Evolutionary conservation across 2,797 vertebrate species (phyloP).

Genomic region (Bradypodion ventrale): DNA sequence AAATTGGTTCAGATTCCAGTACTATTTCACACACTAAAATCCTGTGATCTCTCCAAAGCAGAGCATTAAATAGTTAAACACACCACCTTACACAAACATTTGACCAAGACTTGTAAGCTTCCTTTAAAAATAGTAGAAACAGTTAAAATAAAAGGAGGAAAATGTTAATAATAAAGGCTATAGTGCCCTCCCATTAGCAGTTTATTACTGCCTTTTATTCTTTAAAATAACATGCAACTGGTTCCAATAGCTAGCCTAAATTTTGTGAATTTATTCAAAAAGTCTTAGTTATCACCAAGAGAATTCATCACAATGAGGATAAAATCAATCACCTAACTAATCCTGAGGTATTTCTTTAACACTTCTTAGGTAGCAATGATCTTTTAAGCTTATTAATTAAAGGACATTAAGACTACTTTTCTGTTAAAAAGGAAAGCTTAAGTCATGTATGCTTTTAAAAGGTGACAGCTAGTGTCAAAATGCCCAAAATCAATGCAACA

Average conservation of each 20-base stretch:
- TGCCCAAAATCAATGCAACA: slow-evolving; percentile 47
- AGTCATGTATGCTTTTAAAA: slow-evolving; percentile 72
- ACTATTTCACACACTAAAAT: slow-evolving; percentile 54
- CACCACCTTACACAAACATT: slow-evolving; percentile 52
- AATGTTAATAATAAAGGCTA: slow-evolving; percentile 60
- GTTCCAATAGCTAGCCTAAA: slow-evolving; percentile 72
- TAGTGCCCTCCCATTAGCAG: slow-evolving; percentile 73
- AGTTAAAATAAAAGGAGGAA: slow-evolving; percentile 38
- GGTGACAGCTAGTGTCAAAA: slow-evolving; percentile 62
- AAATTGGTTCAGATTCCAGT: slow-evolving; percentile 50
- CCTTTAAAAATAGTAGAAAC: slow-evolving; percentile 59
- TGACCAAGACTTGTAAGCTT: slow-evolving; percentile 66
- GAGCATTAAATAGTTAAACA: slow-evolving; percentile 47
- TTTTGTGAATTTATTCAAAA: slow-evolving; percentile 75
- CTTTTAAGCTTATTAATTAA: slow-evolving; percentile 85
- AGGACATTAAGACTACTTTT: slow-evolving; percentile 79
- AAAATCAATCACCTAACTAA: slow-evolving; percentile 77
- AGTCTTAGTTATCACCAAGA: slow-evolving; percentile 68
- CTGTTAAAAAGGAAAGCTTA: slow-evolving; percentile 76
- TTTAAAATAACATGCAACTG: slow-evolving; percentile 69
- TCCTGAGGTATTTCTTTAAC: slow-evolving; percentile 78
- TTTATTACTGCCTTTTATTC: slow-evolving; percentile 69
- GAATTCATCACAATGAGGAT: slow-evolving; percentile 68
- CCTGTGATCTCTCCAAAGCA: slow-evolving; percentile 56
- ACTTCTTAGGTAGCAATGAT: slow-evolving; percentile 78